These are phyloP conservation scores for Morone chrysops DNA, from an alignment of 2,113 vertebrate species.

Conservation along the genomic window DNA sequence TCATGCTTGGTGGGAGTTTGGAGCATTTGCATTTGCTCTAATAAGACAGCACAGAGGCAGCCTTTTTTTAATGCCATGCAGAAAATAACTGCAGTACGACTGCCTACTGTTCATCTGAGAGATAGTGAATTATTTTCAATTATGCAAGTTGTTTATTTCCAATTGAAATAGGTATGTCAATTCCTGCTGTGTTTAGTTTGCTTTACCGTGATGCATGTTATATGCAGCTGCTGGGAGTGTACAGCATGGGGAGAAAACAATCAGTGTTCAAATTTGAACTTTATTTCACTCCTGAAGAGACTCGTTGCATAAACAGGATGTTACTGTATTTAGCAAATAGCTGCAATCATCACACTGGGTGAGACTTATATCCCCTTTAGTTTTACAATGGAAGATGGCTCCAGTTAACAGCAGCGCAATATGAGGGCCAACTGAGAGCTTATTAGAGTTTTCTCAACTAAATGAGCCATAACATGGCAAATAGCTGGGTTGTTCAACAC, in stretches of 20 bases:
- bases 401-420: slow-evolving; percentile 33
- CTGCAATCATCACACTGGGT: neutral
- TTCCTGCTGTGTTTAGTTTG: slow-evolving; percentile 15
- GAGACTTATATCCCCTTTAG: neutral
- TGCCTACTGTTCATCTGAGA: neutral
- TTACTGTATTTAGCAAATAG: slow-evolving; percentile 8
- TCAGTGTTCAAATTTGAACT: neutral
- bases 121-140: slow-evolving; percentile 22
- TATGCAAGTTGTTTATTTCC: slow-evolving; percentile 8
- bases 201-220: slow-evolving; percentile 9
- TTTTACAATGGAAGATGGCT: neutral
- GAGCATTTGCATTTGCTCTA: slow-evolving; percentile 48
- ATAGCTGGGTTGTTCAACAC: slow-evolving; percentile 24
- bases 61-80: slow-evolving; percentile 26
- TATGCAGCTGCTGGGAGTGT: neutral
- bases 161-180: slow-evolving; percentile 6
- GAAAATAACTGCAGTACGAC: neutral
- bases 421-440: slow-evolving; percentile 43
- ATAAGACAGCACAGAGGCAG: slow-evolving; percentile 29
- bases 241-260: slow-evolving; percentile 8
- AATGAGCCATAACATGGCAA: slow-evolving; percentile 35
- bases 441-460: slow-evolving; percentile 41
- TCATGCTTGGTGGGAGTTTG: slow-evolving; percentile 52
- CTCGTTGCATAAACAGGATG: neutral
- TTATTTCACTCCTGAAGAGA: slow-evolving; percentile 9